A percentile compares a stretch with the other conserved stretches of the same genome.
Conservation (phyloP, 2,113 vertebrate species). For the Hiodon alosoides region DNA sequence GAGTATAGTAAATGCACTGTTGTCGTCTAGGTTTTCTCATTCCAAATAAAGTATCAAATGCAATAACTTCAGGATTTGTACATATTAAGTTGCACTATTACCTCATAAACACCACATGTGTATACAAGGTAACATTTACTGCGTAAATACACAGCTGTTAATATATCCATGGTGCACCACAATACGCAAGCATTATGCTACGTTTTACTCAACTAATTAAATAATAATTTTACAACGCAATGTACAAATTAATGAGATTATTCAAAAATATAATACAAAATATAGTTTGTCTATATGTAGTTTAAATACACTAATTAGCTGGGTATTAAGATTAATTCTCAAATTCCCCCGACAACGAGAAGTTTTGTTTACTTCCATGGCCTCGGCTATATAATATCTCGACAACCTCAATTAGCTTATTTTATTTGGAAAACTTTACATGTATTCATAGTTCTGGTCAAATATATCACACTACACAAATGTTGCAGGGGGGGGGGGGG, state of each 20-base stretch:
- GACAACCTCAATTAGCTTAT: neutral
- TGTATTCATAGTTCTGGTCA: neutral
- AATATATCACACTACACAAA: neutral
- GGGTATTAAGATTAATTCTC: too few species aligned
- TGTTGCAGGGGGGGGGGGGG: neutral
- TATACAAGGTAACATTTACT: constrained; percentile 7
- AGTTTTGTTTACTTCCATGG: too few species aligned
- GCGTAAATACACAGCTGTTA: neutral
- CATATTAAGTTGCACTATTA: neutral
- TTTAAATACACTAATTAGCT: too few species aligned
- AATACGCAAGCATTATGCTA: neutral
- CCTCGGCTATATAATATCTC: neutral
- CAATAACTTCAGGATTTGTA: constrained; percentile 2
- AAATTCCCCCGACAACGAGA: too few species aligned
- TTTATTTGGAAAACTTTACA: neutral
- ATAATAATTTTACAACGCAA: too few species aligned
- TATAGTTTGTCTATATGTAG: too few species aligned
- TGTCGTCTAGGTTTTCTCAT: neutral
- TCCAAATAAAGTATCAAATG: constrained; percentile 2
- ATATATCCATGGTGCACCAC: neutral
- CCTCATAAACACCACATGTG: neutral
- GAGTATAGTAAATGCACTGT: neutral
- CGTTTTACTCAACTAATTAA: neutral
- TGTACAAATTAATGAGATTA: too few species aligned
- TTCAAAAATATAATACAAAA: too few species aligned